Conservation (phyloP, 1,140 invertebrate species). For the Calycopis cecrops region DNA sequence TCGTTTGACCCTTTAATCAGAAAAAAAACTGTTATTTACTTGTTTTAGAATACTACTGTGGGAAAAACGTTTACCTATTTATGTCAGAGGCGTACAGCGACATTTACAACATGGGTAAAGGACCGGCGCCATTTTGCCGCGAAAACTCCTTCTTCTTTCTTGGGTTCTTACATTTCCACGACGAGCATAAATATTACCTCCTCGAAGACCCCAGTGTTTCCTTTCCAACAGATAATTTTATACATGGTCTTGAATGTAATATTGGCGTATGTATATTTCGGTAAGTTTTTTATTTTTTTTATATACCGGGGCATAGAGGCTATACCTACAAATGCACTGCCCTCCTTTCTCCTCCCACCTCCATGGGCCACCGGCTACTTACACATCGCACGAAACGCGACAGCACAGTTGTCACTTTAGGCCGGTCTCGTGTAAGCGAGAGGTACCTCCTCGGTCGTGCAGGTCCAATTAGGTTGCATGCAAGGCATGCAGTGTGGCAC, state of each 20-base stretch:
- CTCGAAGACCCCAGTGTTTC: constrained; percentile 58
- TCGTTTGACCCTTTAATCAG: too few species aligned
- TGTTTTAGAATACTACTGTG: constrained; percentile 53
- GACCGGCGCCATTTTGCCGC: constrained; percentile 55
- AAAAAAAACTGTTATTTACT: constrained; percentile 2
- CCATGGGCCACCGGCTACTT: too few species aligned
- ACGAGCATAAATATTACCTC: constrained; percentile 59
- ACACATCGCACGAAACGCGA: too few species aligned
- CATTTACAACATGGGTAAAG: constrained; percentile 56
- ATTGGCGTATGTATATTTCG: constrained; percentile 59
- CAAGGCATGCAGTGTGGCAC: too few species aligned
- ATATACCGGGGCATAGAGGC: too few species aligned
- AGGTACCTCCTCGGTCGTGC: too few species aligned
- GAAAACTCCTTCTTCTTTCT: constrained; percentile 57
- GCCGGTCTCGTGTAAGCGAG: too few species aligned
- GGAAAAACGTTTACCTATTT: constrained; percentile 60
- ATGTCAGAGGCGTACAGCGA: constrained; percentile 57
- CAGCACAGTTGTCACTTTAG: too few species aligned
- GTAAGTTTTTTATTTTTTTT: constrained; percentile 36
- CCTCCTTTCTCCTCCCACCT: too few species aligned
- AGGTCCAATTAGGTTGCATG: too few species aligned
- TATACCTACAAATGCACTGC: too few species aligned
- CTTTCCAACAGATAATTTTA: constrained; percentile 58
- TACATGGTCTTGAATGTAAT: constrained; percentile 62
- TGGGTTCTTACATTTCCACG: constrained; percentile 57